phyloP scores from a whole-genome alignment of 2,797 vertebrate genomes.

The Galago senegalensis region DNA sequence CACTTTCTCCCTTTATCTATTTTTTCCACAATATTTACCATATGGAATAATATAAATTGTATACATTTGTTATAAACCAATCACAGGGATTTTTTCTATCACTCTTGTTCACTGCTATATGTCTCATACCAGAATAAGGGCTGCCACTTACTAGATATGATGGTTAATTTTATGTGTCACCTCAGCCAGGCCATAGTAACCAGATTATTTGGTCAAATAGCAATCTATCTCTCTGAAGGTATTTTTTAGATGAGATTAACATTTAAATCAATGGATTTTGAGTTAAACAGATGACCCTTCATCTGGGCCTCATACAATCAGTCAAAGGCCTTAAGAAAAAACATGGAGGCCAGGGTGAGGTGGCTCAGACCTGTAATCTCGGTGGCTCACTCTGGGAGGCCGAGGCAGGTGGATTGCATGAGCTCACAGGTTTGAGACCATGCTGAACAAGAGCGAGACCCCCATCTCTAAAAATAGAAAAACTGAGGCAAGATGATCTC shows the following conservation, averaged over 20 bases:
- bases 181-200: not conserved
- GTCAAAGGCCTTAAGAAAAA: not conserved
- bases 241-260: not conserved
- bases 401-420: too few relatives aligned
- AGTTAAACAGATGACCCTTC: not conserved
- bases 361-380: too few relatives aligned
- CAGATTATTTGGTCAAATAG: not conserved
- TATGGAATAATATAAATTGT: not conserved
- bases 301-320: not conserved
- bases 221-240: not conserved
- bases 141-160: not conserved
- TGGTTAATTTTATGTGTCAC: not conserved
- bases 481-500: too few relatives aligned
- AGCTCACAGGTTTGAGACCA: too few relatives aligned
- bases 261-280: not conserved
- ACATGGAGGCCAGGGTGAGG: too few relatives aligned
- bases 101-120: not conserved
- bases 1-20: not conserved
- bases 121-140: not conserved
- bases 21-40: constrained; percentile 26
- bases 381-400: too few relatives aligned
- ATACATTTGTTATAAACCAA: not conserved
- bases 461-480: too few relatives aligned
- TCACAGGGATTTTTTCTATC: not conserved
- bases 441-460: too few relatives aligned